phyloP scores from a whole-genome alignment of 1,140 invertebrate genomes.

The Drosophila repleta region DNA sequence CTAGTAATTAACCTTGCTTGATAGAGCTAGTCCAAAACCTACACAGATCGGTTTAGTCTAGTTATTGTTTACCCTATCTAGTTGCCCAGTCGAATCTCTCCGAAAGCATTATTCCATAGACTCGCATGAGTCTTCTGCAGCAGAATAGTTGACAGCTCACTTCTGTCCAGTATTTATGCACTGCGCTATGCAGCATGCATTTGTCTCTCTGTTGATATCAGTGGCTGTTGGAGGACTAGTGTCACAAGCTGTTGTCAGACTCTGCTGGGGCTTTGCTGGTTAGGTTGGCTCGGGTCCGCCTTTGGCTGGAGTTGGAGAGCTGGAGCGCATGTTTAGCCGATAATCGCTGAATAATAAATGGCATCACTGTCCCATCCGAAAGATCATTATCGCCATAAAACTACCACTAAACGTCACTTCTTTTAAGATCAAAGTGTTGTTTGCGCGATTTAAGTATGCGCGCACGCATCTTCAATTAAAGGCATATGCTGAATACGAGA shows the following conservation, averaged over 20 bases:
- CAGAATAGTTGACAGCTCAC: neutral
- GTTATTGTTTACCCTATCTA: too few relatives aligned
- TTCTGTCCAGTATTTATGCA: neutral
- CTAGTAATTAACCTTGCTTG: too few relatives aligned
- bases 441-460: constrained; percentile 76
- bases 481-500: constrained; percentile 58
- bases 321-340: constrained; percentile 21
- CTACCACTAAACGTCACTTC: constrained; percentile 83
- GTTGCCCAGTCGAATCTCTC: too few relatives aligned
- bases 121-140: too few relatives aligned
- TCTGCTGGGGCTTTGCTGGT: constrained; percentile 5
- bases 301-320: neutral
- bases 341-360: constrained; percentile 78
- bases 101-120: too few relatives aligned
- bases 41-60: too few relatives aligned
- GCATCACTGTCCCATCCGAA: constrained; percentile 78
- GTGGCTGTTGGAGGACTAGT: constrained; percentile 6
- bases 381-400: constrained; percentile 83
- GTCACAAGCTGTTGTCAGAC: constrained; percentile 37
- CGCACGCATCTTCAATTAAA: constrained; percentile 83
- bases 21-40: too few relatives aligned
- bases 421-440: constrained; percentile 84
- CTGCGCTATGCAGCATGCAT: neutral
- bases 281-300: constrained; percentile 1
- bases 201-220: neutral